These are phyloP conservation scores for Rhodophaea formosa DNA, from an alignment of 2,888 invertebrate genomes.

Conservation along the genomic window DNA sequence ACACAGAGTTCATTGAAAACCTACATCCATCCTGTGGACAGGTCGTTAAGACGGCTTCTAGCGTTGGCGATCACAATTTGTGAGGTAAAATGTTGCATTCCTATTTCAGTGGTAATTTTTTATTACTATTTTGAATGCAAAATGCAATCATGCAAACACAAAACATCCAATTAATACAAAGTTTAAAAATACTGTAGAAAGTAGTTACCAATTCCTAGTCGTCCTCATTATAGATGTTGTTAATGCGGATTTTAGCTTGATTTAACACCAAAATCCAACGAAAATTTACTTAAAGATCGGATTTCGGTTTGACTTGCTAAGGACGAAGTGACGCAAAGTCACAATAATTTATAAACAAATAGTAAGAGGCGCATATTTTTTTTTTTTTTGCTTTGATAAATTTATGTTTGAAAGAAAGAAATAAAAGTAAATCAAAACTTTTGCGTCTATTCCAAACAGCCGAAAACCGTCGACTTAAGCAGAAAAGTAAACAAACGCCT, in stretches of 20 bases:
- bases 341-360: no score
- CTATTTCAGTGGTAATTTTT: not conserved
- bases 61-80: not conserved
- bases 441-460: not conserved
- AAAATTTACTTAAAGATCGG: no score
- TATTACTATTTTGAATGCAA: not conserved
- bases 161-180: no score
- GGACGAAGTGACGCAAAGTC: no score
- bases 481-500: not conserved
- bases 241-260: no score
- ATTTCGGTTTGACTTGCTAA: no score
- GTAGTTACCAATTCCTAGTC: no score
- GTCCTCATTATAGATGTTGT: no score
- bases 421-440: not conserved
- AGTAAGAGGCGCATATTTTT: not conserved
- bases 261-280: no score
- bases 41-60: conserved; percentile 53
- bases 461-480: not conserved
- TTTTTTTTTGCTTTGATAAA: not conserved
- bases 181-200: no score
- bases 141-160: no score
- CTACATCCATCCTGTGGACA: conserved; percentile 59
- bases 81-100: conserved; percentile 46
- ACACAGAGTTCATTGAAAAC: conserved; percentile 11
- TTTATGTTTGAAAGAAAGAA: not conserved